Evolutionary conservation across 2,113 vertebrate species (phyloP), one percentile per base, ranked within the genome.

Genomic region (Ochotona curzoniae): DNA sequence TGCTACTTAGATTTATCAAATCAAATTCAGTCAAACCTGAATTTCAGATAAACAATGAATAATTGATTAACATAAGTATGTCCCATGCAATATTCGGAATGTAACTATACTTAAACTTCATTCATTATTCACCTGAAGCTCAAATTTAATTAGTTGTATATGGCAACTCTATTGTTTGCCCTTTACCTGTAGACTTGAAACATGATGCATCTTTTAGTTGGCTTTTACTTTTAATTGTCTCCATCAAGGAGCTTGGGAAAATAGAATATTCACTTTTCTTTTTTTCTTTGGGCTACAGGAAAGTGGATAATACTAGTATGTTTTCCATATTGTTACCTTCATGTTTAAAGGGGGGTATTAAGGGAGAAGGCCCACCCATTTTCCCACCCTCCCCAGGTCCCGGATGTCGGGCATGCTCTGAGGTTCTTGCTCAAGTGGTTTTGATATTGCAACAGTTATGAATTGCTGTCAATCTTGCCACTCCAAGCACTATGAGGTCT

Each of bases 141-240:
- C 73, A 91, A 84, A 74, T 90, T 80, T 92, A 73, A 67, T n/a
- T 57, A 3, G 9, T 7, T 70, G 5, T 44, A 83, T 90, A 21
- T 93, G 25, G 14, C 21, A 87, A 67, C 14, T 7, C 6, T 81
- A 5, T 60, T 93, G 44, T 1, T 67, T n/a, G 26, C 0, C 70
- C 30, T 93, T 92, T 5, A 84, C 82, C 25, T 89, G 35, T 86
- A 92, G 8, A 80, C 32, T 79, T 26, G 63, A 91, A 79, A 38
- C 0, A 67, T 26, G 1, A 35, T 14, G n/a, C 21, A 38, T 76
- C 71, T 21, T 10, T 79, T 75, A 6, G 28, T 73, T 75, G 83
- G n/a, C 21, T 49, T 76, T 8, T 15, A 18, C 71, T 21, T 10
- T 79, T 75, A 5, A 28, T 73, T 75, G 84, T 10, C 30, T 83